Base-by-base conservation (phyloP, 2,888 invertebrate species). In the Graphium colonna region DNA sequence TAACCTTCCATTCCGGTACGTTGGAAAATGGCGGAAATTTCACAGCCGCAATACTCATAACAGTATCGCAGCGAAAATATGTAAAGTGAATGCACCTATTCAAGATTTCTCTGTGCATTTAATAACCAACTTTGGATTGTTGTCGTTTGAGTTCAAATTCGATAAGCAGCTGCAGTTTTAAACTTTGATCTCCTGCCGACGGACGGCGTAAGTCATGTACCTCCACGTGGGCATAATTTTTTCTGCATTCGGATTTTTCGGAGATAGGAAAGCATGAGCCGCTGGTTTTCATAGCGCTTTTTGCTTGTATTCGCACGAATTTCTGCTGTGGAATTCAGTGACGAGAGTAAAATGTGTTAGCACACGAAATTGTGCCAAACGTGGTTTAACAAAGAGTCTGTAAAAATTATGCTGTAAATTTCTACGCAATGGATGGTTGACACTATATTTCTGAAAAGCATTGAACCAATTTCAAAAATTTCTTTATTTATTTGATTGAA, bases 71-170 rank as follows among this genome's bases (percentile, higher is more conserved):
- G 36, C 41, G 42, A 42, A 47, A 47, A 47, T 42, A 52, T 42
- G 41, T 46, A 52, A 52, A 47, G 15, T 47, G 41, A 42, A 52
- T 42, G 47, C 42, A 15, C 33, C 46, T 26, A 42, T 52, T 52
- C 42, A 47, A 15, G 36, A 47, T n/a, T 21, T 15, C 16, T 2
- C 17, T 9, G 15, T 40, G 21, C 12, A n/a, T n/a, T 36, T 36
- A 33, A 47, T 42, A 36, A 7, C 12, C 7, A 47, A 38, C 52
- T 46, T 26, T 47, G 13, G 0, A 9, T 9, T 28, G 21, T 4
- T 1, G 4, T 21, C 1, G 8, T 10, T 42, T 46, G 42, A 47
- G 42, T 47, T 52, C 12, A 47, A n/a, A n/a, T n/a, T n/a, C n/a
- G n/a, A n/a, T n/a, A n/a, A n/a, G n/a, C n/a, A n/a, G n/a, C n/a